A percentile compares a stretch with the other conserved stretches of the same genome.
Conservation (phyloP, 2,797 vertebrate genomes). For the Onychomys leucogaster region DNA sequence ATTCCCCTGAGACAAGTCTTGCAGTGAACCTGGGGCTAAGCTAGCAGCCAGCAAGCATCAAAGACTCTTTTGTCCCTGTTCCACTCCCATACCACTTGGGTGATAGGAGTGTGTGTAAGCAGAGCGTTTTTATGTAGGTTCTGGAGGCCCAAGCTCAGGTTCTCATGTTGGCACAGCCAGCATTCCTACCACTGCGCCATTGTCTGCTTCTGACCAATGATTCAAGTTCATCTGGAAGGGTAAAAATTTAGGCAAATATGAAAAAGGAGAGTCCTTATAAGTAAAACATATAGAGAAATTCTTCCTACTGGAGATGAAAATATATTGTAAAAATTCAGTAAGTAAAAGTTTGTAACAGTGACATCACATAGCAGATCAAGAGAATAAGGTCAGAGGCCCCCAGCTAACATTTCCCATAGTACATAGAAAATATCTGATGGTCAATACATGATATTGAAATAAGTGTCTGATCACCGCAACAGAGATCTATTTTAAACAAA, state of each 20-base stretch:
- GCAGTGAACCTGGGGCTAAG: background rate
- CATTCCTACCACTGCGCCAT: background rate
- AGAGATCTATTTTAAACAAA: background rate
- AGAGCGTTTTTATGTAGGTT: background rate
- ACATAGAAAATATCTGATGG: background rate
- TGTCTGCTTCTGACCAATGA: background rate
- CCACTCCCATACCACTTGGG: background rate
- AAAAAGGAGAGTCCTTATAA: constrained; percentile 12
- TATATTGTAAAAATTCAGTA: background rate
- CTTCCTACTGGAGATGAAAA: background rate
- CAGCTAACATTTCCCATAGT: background rate
- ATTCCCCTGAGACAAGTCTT: background rate
- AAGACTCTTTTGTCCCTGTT: background rate
- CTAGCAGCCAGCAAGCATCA: no score
- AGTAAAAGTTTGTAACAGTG: constrained; percentile 7
- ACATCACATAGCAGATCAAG: background rate
- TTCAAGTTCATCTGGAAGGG: constrained; percentile 22
- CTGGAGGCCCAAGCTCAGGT: background rate
- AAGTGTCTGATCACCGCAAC: background rate
- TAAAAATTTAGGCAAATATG: constrained; percentile 9
- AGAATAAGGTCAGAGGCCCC: background rate
- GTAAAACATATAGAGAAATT: constrained; percentile 22
- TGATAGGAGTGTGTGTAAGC: background rate
- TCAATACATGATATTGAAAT: background rate
- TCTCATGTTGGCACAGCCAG: background rate